Percentiles rank a stretch among this genome's conserved stretches.
Evolutionary conservation across 2,113 vertebrate genomes (phyloP).

Genomic region (Mirza zaza): DNA sequence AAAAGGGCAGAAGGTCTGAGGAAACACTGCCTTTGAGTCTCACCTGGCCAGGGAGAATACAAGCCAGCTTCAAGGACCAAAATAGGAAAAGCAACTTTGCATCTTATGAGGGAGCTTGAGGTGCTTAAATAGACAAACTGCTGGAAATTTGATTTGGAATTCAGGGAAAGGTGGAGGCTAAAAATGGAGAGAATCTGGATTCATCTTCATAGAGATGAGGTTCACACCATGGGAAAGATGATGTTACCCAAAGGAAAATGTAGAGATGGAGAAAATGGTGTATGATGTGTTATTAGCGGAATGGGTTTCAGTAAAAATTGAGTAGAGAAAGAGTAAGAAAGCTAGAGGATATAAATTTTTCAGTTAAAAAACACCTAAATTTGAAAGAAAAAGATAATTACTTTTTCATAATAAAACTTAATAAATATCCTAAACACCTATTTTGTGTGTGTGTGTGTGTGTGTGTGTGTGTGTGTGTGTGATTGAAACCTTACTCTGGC

Average conservation of each 20-base stretch:
- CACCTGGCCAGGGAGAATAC: background rate
- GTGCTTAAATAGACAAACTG: background rate
- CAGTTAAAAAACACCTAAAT: background rate
- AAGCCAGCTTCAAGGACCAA: background rate
- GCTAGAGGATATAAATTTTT: background rate
- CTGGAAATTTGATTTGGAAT: background rate
- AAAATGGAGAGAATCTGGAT: background rate
- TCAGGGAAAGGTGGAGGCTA: background rate
- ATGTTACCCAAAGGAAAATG: background rate
- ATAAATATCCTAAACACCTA: background rate
- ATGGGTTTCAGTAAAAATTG: background rate
- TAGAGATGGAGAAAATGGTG: background rate
- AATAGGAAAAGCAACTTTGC: background rate
- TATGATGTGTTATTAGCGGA: background rate
- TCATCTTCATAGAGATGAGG: background rate
- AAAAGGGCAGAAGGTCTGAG: background rate
- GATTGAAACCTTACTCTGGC: background rate
- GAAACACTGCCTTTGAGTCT: background rate
- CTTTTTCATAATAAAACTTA: background rate
- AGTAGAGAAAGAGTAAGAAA: background rate
- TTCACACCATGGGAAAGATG: background rate
- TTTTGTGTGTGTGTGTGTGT: background rate
- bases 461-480: background rate
- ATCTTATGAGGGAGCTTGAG: background rate
- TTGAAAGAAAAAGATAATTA: background rate